Percentiles rank a stretch among this genome's conserved stretches.
Evolutionary conservation across 2,888 invertebrate genomes (phyloP).

Genomic region (Protula sp.): DNA sequence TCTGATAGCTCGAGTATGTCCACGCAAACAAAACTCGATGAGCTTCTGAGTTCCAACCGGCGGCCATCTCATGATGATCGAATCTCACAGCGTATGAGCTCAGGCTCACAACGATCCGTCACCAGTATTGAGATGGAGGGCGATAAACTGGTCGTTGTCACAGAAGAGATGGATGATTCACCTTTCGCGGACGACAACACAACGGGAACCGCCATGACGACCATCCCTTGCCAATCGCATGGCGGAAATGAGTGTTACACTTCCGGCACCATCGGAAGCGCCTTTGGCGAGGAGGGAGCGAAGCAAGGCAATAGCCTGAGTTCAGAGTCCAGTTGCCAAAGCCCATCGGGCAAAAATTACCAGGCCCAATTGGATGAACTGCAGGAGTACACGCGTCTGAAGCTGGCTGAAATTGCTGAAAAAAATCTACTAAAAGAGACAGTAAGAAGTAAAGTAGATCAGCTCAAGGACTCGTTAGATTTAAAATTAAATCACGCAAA

Average conservation of each 20-base stretch:
- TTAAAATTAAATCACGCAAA: conserved; percentile 20
- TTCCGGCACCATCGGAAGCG: background rate
- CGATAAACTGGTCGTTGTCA: conserved; percentile 50
- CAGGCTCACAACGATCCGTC: conserved; percentile 10
- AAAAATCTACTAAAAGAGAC: background rate
- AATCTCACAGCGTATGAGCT: background rate
- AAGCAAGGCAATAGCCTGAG: conserved; percentile 33
- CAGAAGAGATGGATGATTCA: conserved; percentile 36
- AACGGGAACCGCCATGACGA: background rate
- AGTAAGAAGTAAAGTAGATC: conserved; percentile 6
- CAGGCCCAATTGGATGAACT: conserved; percentile 28
- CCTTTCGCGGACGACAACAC: conserved; percentile 4
- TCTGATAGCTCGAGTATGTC: conserved; percentile 34
- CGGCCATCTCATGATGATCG: background rate
- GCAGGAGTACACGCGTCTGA: background rate
- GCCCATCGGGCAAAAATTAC: conserved; percentile 30
- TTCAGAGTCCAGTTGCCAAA: conserved; percentile 36
- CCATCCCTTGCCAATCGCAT: no score
- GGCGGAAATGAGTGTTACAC: no score
- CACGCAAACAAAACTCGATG: conserved; percentile 29
- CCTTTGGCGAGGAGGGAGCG: conserved; percentile 12
- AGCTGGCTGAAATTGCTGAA: background rate
- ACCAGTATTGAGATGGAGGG: conserved; percentile 53
- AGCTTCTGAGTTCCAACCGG: background rate
- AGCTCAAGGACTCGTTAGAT: conserved; percentile 23